These are phyloP conservation scores for Drosophila meridiana DNA, from an alignment of 2,888 invertebrate species.

Conservation along the genomic window DNA sequence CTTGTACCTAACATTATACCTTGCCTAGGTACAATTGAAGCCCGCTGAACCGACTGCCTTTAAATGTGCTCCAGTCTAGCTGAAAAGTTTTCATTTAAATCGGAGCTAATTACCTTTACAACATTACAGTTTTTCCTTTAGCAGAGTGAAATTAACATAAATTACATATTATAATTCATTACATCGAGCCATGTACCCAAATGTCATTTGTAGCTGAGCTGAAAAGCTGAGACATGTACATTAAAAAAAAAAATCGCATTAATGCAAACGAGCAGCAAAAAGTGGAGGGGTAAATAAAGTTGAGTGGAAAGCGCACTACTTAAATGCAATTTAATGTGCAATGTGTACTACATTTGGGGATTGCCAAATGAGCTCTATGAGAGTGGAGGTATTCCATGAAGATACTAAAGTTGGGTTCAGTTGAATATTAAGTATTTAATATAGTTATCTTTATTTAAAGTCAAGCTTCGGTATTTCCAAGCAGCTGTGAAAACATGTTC, in stretches of 20 bases:
- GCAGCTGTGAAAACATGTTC: conserved; percentile 5
- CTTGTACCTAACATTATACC: background rate
- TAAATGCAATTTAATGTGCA: conserved; percentile 36
- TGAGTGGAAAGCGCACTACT: conserved; percentile 10
- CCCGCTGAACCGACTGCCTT: background rate
- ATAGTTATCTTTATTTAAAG: background rate
- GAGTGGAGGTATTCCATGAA: background rate
- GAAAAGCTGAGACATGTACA: conserved; percentile 31
- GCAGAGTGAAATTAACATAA: conserved; percentile 53
- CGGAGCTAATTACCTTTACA: conserved; percentile 62
- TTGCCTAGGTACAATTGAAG: background rate
- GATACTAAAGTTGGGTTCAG: background rate
- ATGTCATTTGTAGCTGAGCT: conserved; percentile 54
- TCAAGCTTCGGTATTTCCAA: background rate
- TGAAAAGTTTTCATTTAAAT: conserved; percentile 37
- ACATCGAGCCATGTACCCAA: conserved; percentile 40
- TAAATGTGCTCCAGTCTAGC: background rate
- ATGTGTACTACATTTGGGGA: conserved; percentile 4
- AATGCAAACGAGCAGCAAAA: conserved; percentile 22
- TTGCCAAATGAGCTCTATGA: background rate
- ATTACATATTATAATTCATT: conserved; percentile 59
- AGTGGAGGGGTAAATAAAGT: background rate
- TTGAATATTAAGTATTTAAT: background rate
- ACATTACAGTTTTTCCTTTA: conserved; percentile 16
- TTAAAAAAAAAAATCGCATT: conserved; percentile 26